Evolutionary conservation across 2,888 invertebrate species (phyloP).

Genomic region (Ferrisia virgata): DNA sequence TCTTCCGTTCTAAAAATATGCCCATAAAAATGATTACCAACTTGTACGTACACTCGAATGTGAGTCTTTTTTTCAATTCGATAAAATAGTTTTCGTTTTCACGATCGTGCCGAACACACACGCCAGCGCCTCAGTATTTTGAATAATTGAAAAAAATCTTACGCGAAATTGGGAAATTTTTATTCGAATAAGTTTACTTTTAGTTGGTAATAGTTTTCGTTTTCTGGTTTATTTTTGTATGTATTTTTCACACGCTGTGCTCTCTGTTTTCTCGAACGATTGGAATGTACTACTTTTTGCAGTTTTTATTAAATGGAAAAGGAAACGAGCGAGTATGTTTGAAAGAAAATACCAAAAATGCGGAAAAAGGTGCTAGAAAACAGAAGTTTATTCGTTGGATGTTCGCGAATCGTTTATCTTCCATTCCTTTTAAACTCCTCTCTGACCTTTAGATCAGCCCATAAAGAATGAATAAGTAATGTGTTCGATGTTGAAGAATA

Average conservation of each 20-base stretch:
- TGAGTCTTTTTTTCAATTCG: background rate
- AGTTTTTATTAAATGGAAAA: too few species aligned
- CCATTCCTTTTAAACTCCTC: too few species aligned
- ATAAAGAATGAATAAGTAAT: background rate
- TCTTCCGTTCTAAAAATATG: background rate
- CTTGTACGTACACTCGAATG: too few species aligned
- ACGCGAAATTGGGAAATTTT: background rate
- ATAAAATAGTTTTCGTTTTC: background rate
- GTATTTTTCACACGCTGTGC: too few species aligned
- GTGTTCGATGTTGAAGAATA: background rate
- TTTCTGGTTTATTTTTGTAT: background rate
- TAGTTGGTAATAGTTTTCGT: background rate
- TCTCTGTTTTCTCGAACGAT: background rate
- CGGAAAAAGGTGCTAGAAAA: too few species aligned
- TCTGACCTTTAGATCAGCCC: background rate
- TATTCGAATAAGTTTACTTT: background rate
- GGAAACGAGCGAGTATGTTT: too few species aligned
- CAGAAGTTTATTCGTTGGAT: background rate
- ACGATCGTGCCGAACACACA: background rate
- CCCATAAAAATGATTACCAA: background rate
- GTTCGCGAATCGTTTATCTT: too few species aligned
- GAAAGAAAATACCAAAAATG: too few species aligned
- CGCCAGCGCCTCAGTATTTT: too few species aligned
- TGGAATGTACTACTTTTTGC: too few species aligned
- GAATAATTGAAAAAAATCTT: slow-evolving; percentile 8